Evolutionary conservation across 2,113 vertebrate species (phyloP).

Genomic region (Oryzias woworae): DNA sequence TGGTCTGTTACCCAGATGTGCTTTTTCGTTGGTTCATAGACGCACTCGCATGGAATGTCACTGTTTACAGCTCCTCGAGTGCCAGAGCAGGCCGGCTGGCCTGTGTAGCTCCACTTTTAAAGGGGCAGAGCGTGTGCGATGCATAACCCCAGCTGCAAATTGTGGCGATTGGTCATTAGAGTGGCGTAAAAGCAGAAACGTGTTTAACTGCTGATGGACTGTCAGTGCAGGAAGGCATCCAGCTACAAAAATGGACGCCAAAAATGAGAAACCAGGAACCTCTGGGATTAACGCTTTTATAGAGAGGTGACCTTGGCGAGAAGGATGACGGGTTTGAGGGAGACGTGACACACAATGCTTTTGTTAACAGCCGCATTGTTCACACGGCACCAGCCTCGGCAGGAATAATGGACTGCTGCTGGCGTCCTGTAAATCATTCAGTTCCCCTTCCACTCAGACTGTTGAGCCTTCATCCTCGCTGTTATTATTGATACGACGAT

Average conservation of each 20-base stretch:
- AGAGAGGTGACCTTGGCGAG: slow-evolving; percentile 5
- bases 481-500: slow-evolving; percentile 3
- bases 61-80: slow-evolving; percentile 53
- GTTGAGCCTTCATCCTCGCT: slow-evolving; percentile 2
- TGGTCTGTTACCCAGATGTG: slow-evolving; percentile 88
- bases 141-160: no score
- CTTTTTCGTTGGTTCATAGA: slow-evolving; percentile 14
- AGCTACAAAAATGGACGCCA: slow-evolving; percentile 2
- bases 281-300: slow-evolving; percentile 1
- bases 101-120: slow-evolving; percentile 1
- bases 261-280: slow-evolving; percentile 2
- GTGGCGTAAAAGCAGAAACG: no score
- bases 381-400: slow-evolving; percentile 39
- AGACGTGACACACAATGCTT: slow-evolving; percentile 7
- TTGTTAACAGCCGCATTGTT: slow-evolving; percentile 45
- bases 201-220: neutral
- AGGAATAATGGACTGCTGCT: slow-evolving; percentile 27
- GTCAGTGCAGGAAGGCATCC: neutral
- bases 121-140: neutral
- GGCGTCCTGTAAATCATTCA: slow-evolving; percentile 51
- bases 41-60: slow-evolving; percentile 40
- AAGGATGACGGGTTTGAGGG: neutral
- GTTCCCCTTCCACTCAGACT: slow-evolving; percentile 11
- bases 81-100: slow-evolving; percentile 32
- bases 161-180: no score